Evolutionary conservation across 2,888 invertebrate genomes (phyloP), one percentile per base, ranked within the genome.

Genomic region (Boloria euphrosyne): DNA sequence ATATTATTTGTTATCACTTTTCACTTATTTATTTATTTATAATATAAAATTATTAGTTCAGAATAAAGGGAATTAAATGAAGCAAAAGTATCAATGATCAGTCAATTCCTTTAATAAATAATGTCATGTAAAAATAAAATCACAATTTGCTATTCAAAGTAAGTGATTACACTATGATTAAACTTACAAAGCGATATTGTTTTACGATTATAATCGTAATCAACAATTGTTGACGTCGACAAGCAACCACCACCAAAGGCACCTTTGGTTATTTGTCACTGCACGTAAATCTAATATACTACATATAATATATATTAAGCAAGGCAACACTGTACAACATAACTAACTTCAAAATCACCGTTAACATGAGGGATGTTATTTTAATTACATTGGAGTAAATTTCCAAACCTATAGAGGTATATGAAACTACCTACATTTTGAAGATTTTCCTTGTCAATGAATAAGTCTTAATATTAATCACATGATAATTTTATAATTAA

Each of bases 61-160:
- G 4, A 50, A 50, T 44, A 14, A 13, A 14, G 22, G 3, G 38
- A 10, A 16, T 53, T 38, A 62, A 73, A 71, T 76, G 76, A 80
- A 73, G 74, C 78, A 77, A 70, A 55, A 72, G 17, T 54, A 55
- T 70, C 44, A 57, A 5, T 17, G 49, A 81, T 83, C 81, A 87
- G 82, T 91, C 90, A 85, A 85, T 89, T 83, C 85, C 80, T 89
- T 88, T 86, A 87, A 87, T 90, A 88, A 86, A 85, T 87, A 82
- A 84, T 88, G 89, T 89, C 89, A 90, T 88, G 86, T 89, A 87
- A 84, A 88, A 83, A 81, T 83, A 80, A 75, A 80, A 82, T 84
- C 82, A 82, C 81, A 84, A 81, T 78, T 80, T 74, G 78, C 73
- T 76, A 75, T 70, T 72, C 72, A 76, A 76, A 71, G 78, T 75